Evolutionary conservation across 2,888 invertebrate genomes (phyloP).

Genomic region (Zygothrica quintamaculata): DNA sequence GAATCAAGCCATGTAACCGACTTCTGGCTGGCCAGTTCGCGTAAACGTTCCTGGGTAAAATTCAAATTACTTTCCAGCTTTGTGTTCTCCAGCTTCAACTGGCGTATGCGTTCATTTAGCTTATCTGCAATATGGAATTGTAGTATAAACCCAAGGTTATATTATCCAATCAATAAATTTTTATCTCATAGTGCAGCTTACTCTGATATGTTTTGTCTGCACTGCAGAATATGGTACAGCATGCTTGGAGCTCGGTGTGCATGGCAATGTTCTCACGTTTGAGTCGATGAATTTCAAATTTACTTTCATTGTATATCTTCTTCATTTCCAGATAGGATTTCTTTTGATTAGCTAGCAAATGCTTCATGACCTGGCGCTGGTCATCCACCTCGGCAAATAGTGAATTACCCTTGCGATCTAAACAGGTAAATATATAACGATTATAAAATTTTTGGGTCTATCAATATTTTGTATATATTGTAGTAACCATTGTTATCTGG

Average conservation of each 20-base stretch:
- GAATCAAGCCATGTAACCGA: constrained; percentile 83
- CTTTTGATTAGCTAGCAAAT: constrained; percentile 86
- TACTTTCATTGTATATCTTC: constrained; percentile 81
- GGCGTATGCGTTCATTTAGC: constrained; percentile 79
- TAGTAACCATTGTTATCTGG: constrained; percentile 79
- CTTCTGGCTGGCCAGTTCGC: constrained; percentile 79
- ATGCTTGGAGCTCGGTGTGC: constrained; percentile 82
- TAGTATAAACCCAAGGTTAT: too few relatives aligned
- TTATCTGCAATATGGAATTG: constrained; percentile 66
- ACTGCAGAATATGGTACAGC: constrained; percentile 82
- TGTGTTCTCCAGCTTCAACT: constrained; percentile 78
- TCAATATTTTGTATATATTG: too few relatives aligned
- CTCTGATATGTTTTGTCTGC: constrained; percentile 83
- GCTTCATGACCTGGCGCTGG: constrained; percentile 87
- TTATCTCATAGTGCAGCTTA: constrained; percentile 36
- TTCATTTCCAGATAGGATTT: constrained; percentile 86
- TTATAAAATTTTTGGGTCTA: too few relatives aligned
- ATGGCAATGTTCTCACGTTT: constrained; percentile 84
- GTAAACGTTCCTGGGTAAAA: constrained; percentile 77
- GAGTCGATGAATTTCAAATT: constrained; percentile 82
- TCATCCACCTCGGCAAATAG: constrained; percentile 88
- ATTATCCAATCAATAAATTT: not conserved
- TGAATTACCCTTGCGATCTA: constrained; percentile 88
- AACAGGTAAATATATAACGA: constrained; percentile 5
- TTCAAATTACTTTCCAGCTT: constrained; percentile 78